Base-by-base conservation (phyloP, 2,113 vertebrate species). In the Alethe diademata region DNA sequence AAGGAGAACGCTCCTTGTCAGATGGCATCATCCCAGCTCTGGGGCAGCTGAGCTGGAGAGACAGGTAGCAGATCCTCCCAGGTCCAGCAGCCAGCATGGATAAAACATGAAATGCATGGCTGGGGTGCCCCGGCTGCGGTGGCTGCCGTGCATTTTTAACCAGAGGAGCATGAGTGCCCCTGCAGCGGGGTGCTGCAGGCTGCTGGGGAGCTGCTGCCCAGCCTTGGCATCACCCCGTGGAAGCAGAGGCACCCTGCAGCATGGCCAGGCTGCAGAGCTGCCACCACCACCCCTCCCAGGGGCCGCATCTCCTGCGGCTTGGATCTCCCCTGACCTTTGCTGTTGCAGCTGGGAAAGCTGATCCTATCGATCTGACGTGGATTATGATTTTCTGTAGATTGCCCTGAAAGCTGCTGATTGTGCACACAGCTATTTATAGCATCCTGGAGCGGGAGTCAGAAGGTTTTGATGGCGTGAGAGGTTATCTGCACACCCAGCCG, bases 341-440 rank as follows among this genome's bases (percentile, higher is more conserved):
- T 89, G 60, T 9, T 62, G 20, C 51, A 78, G 86, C 40, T 1
- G 3, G 85, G 94, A 86, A 95, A 86, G 78, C 47, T 76, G 94
- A 95, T 73, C 92, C 67, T 23, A 93, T 94, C 0, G 74, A 96
- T 95, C 53, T 76, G 4, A 38, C 3, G 10, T 24, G 91, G 78
- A 25, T 90, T 95, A 80, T 90, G 90, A 95, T 95, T 90, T 94
- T 90, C 78, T 62, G 78, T 6, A 66, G 88, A 47, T 92, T 31
- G 71, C 35, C 38, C 81, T 26, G 33, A 75, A 91, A 91, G 62
- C 92, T 92, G 90, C 78, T 95, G 82, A 90, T 83, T 88, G 93
- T 66, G 56, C 85, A 60, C 26, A 15, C 4, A 26, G 80, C 42
- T 95, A 89, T 95, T 93, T 78, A 62, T 66, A 86, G 93, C 7